A percentile compares a stretch with the other conserved stretches of the same genome.
Evolutionary conservation across 1,140 invertebrate genomes (phyloP).

Genomic region (Tenebrio molitor): DNA sequence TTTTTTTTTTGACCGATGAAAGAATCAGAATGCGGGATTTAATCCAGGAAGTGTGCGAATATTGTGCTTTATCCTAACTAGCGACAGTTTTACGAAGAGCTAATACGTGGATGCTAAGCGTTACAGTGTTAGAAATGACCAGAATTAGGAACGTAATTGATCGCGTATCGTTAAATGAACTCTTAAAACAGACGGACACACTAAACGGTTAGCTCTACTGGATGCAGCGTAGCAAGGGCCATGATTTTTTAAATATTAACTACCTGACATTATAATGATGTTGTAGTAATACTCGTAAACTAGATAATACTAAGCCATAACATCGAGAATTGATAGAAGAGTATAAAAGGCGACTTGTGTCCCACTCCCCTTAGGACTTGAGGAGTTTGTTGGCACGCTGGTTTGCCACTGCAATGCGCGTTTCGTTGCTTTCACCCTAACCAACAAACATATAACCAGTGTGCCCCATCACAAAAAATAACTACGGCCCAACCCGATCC

Average conservation of each 20-base stretch:
- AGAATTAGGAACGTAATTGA: conserved; percentile 27
- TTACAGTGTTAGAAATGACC: conserved; percentile 26
- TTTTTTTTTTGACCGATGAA: not conserved
- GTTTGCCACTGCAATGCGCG: conserved; percentile 85
- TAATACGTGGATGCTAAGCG: conserved; percentile 29
- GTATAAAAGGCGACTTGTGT: conserved; percentile 61
- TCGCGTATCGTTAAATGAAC: conserved; percentile 23
- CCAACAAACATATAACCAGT: conserved; percentile 63
- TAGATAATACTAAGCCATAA: conserved; percentile 60
- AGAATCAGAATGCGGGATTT: not conserved
- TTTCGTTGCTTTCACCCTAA: conserved; percentile 85
- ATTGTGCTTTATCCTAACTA: conserved; percentile 40
- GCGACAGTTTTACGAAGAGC: conserved; percentile 33
- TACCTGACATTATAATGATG: conserved; percentile 41
- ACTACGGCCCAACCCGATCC: conserved; percentile 36
- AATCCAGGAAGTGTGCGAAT: conserved; percentile 40
- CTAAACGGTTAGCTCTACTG: conserved; percentile 27
- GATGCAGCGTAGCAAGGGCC: conserved; percentile 7
- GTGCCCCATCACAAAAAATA: conserved; percentile 54
- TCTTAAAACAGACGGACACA: not conserved
- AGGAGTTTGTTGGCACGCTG: conserved; percentile 84
- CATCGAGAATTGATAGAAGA: conserved; percentile 63
- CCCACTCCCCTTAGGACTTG: conserved; percentile 72
- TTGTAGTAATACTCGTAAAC: conserved; percentile 48
- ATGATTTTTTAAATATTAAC: conserved; percentile 30